Conservation (phyloP, 2,797 vertebrate species). For the Eleutherodactylus coqui region DNA sequence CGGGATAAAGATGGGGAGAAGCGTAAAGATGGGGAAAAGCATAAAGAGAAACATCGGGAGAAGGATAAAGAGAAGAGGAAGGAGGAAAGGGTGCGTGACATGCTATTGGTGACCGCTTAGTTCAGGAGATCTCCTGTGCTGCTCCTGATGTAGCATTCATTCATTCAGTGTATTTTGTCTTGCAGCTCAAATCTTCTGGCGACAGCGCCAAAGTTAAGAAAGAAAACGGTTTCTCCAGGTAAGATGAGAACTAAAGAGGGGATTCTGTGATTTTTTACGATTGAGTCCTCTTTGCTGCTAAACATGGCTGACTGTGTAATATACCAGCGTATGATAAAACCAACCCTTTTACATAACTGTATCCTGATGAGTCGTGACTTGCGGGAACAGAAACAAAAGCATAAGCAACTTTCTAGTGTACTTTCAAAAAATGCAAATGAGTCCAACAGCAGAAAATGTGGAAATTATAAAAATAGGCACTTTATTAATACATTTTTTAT, state of each 20-base stretch:
- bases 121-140: background rate
- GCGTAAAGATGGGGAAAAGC: slow-evolving; percentile 15
- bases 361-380: too few relatives aligned
- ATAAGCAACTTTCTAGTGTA: too few relatives aligned
- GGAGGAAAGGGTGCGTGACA: slow-evolving; percentile 86
- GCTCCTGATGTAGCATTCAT: background rate
- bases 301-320: too few relatives aligned
- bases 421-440: too few relatives aligned
- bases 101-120: background rate
- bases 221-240: slow-evolving; percentile 94
- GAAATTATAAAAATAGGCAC: too few relatives aligned
- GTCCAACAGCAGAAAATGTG: too few relatives aligned
- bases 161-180: background rate
- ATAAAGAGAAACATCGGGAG: slow-evolving; percentile 22
- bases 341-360: too few relatives aligned
- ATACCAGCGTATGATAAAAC: too few relatives aligned
- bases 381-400: too few relatives aligned
- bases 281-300: too few relatives aligned
- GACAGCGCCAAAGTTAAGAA: slow-evolving; percentile 88
- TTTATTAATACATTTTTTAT: too few relatives aligned
- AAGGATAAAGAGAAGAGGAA: slow-evolving; percentile 79
- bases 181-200: slow-evolving; percentile 81
- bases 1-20: background rate
- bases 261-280: too few relatives aligned
- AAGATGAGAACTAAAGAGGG: slow-evolving; percentile 40